phyloP scores from a whole-genome alignment of 2,113 vertebrate genomes.

The Spea multiplicata region DNA sequence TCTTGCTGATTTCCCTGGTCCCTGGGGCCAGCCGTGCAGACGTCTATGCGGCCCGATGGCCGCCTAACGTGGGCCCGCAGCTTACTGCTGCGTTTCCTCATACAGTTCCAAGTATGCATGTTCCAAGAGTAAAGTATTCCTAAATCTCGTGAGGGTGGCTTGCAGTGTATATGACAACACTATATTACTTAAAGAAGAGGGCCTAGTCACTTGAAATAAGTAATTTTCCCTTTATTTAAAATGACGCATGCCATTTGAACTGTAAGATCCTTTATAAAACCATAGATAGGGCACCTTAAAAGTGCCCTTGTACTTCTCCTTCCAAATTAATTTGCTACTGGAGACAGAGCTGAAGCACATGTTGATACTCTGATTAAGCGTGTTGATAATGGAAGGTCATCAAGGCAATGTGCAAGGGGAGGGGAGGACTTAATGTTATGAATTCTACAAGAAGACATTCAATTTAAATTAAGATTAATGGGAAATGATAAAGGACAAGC shows the following conservation, averaged over 20 bases:
- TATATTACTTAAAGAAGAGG: constrained; percentile 4
- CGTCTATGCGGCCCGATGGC: no score
- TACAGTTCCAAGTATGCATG: no score
- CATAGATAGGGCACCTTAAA: neutral
- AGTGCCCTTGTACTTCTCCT: constrained; percentile 35
- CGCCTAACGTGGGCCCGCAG: no score
- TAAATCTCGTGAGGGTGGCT: constrained; percentile 33
- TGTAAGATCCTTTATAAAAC: constrained; percentile 13
- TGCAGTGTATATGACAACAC: constrained; percentile 14
- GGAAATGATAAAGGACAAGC: constrained; percentile 18
- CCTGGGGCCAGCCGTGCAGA: no score
- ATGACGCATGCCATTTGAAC: neutral
- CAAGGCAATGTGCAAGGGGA: constrained; percentile 25
- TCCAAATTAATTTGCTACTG: constrained; percentile 17
- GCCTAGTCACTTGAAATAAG: constrained; percentile 14
- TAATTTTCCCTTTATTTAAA: constrained; percentile 22
- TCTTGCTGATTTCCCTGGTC: no score
- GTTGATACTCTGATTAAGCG: constrained; percentile 24
- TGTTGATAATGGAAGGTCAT: constrained; percentile 35
- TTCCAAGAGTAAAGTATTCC: neutral
- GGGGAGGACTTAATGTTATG: constrained; percentile 23
- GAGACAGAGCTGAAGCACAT: constrained; percentile 6
- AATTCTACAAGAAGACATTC: constrained; percentile 25
- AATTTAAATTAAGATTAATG: constrained; percentile 36
- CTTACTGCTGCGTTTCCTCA: no score